Conservation (phyloP, 2,888 invertebrate genomes). For the Aradus depressus region DNA sequence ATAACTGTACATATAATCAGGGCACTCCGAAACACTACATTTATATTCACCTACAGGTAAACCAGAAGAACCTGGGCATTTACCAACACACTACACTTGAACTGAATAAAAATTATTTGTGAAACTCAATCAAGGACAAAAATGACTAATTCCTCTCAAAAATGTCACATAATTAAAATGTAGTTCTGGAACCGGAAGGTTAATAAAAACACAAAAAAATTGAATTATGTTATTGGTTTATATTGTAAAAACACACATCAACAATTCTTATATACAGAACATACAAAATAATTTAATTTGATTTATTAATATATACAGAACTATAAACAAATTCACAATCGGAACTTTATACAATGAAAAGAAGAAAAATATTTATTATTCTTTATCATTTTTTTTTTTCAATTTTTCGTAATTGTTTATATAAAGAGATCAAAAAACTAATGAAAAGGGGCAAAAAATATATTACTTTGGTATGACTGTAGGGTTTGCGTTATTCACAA, state of each 20-base stretch:
- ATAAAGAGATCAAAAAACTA: conserved; percentile 17
- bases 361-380: conserved; percentile 5
- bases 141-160: too few species aligned
- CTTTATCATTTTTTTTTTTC: conserved; percentile 5
- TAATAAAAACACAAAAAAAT: background rate
- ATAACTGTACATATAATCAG: too few species aligned
- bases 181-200: too few species aligned
- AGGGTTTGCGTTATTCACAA: conserved; percentile 12
- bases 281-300: conserved; percentile 28
- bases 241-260: conserved; percentile 28
- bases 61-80: too few species aligned
- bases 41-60: too few species aligned
- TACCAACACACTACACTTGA: too few species aligned
- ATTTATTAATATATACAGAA: conserved; percentile 20
- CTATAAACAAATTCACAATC: conserved; percentile 19
- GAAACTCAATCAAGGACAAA: too few species aligned
- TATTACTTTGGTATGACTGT: conserved; percentile 19
- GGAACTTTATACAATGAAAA: conserved; percentile 18
- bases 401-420: conserved; percentile 11
- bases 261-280: conserved; percentile 24
- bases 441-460: conserved; percentile 4
- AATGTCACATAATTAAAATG: too few species aligned
- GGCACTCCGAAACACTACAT: too few species aligned
- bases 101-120: too few species aligned
- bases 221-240: conserved; percentile 18